Percentiles rank a stretch among this genome's conserved stretches.
These are phyloP conservation scores for Myrmecophaga tridactyla DNA, from an alignment of 2,113 vertebrate species.

Conservation along the genomic window DNA sequence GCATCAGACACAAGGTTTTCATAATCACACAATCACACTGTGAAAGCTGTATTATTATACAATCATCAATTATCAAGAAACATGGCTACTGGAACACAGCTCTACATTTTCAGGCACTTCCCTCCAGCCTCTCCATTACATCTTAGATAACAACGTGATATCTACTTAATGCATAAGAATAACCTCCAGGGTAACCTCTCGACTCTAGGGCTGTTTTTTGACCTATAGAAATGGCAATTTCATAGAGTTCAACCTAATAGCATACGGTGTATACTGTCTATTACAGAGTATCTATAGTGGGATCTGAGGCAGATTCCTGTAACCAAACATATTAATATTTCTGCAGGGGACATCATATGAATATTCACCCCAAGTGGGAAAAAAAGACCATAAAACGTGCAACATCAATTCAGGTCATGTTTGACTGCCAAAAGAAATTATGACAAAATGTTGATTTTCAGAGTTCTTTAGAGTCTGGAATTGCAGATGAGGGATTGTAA, in stretches of 20 bases:
- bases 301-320: neutral
- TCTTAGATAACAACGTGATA: too few relatives aligned
- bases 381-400: neutral
- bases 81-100: too few relatives aligned
- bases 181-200: too few relatives aligned
- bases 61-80: too few relatives aligned
- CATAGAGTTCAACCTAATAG: constrained; percentile 16
- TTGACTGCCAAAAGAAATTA: constrained; percentile 12
- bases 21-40: too few relatives aligned
- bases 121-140: too few relatives aligned
- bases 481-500: neutral
- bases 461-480: constrained; percentile 38
- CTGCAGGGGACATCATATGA: neutral
- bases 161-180: too few relatives aligned
- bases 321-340: constrained; percentile 29
- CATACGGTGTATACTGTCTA: neutral
- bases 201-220: too few relatives aligned
- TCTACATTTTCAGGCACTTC: too few relatives aligned
- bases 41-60: too few relatives aligned
- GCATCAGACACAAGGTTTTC: too few relatives aligned
- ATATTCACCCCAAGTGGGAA: neutral
- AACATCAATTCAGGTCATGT: constrained; percentile 4
- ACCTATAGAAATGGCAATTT: neutral
- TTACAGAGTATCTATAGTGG: neutral
- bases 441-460: constrained; percentile 24